Percentiles rank a stretch among this genome's conserved stretches.
These are phyloP conservation scores for Diploscapter pachys DNA, from an alignment of 1,140 invertebrate genomes.

Conservation along the genomic window DNA sequence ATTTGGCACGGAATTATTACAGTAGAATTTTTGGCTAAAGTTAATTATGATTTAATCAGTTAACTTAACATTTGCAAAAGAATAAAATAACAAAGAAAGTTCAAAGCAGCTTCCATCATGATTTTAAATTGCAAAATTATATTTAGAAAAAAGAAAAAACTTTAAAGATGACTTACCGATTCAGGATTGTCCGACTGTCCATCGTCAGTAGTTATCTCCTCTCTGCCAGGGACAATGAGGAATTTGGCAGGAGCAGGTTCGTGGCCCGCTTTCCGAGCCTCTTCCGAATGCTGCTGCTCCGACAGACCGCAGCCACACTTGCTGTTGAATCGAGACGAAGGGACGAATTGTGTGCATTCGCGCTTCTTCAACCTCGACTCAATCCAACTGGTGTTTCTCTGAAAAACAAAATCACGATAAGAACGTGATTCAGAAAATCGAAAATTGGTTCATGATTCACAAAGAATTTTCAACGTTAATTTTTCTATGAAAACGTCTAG, in stretches of 20 bases:
- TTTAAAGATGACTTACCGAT: too few relatives aligned
- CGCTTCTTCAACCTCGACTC: conserved; percentile 87
- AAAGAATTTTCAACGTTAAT: too few relatives aligned
- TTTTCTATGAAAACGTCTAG: too few relatives aligned
- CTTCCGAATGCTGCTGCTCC: conserved; percentile 24
- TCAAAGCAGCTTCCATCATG: background rate
- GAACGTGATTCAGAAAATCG: too few relatives aligned
- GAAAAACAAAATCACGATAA: background rate
- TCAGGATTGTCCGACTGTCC: background rate
- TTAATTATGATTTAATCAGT: too few relatives aligned
- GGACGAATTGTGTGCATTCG: conserved; percentile 83
- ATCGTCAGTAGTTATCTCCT: conserved; percentile 22
- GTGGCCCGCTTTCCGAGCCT: conserved; percentile 13
- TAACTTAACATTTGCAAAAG: too few relatives aligned
- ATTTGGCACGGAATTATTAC: too few relatives aligned
- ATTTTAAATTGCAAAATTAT: conserved; percentile 5
- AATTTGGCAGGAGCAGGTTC: conserved; percentile 1
- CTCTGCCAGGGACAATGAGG: conserved; percentile 3
- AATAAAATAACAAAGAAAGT: background rate
- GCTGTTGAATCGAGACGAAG: conserved; percentile 10
- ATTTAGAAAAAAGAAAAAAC: background rate
- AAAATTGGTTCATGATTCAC: too few relatives aligned
- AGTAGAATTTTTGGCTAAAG: too few relatives aligned
- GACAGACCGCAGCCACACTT: conserved; percentile 39
- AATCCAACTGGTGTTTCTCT: conserved; percentile 70